Evolutionary conservation across 1,140 invertebrate genomes (phyloP).

Genomic region (Uloborus diversus): DNA sequence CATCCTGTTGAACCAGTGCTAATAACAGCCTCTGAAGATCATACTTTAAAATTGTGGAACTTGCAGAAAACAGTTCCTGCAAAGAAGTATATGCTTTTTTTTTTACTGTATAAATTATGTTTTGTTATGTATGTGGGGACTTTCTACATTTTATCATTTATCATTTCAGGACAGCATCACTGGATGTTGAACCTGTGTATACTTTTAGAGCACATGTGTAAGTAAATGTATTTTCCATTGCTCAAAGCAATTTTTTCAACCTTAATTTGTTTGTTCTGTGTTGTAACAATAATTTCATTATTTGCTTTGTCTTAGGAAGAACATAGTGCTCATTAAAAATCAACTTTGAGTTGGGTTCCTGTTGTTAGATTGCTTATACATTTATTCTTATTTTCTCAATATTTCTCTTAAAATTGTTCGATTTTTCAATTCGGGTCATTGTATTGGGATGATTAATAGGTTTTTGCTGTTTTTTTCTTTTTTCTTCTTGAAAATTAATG

Average conservation of each 20-base stretch:
- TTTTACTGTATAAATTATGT: not conserved
- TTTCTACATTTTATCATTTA: not conserved
- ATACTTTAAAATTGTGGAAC: slow-evolving; percentile 99
- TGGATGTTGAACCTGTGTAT: slow-evolving; percentile 98
- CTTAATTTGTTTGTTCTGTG: too few relatives aligned
- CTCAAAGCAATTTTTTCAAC: too few relatives aligned
- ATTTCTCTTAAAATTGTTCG: too few relatives aligned
- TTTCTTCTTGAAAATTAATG: too few relatives aligned
- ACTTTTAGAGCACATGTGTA: slow-evolving; percentile 92
- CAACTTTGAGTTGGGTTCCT: too few relatives aligned
- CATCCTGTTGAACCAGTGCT: slow-evolving; percentile 96
- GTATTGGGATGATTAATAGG: too few relatives aligned
- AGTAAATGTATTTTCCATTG: slow-evolving; percentile 9
- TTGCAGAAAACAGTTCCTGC: slow-evolving; percentile 95
- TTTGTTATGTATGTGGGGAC: too few relatives aligned
- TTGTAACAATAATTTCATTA: not conserved
- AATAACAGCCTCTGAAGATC: slow-evolving; percentile 98
- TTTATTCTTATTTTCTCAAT: too few relatives aligned
- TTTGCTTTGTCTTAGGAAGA: too few relatives aligned
- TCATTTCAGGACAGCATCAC: slow-evolving; percentile 77
- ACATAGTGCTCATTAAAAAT: too few relatives aligned
- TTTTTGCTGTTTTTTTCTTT: too few relatives aligned
- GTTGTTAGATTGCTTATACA: not conserved
- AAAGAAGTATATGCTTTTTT: slow-evolving; percentile 70
- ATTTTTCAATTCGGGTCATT: too few relatives aligned